Evolutionary conservation across 2,888 invertebrate species (phyloP), one percentile per base, ranked within the genome.

Genomic region (Drosophila sordidapex): DNA sequence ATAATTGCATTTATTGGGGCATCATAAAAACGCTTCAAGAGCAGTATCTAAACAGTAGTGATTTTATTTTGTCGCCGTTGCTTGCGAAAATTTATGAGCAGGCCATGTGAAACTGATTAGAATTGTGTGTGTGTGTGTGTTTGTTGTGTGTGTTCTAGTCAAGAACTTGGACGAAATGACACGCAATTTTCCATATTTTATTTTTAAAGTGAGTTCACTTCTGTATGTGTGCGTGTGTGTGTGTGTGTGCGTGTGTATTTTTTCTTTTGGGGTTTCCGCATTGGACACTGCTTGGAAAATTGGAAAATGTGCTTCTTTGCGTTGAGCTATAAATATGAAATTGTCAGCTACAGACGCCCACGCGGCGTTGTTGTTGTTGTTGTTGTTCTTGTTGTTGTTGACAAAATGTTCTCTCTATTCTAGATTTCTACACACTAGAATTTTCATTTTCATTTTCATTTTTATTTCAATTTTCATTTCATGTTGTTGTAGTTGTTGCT

Each of bases 11-110:
- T 90, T 89, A 89, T 90, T 79, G 82, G 78, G 82, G 70, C 74
- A 80, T 82, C 81, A 76, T 87, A 89, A 90, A 90, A 85, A 31
- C 69, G 81, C 76, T 81, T 85, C 64, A 86, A 89, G 87, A 87
- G 82, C 85, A 79, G 87, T 85, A 89, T 85, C 85, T 89, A 89
- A 85, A 90, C 89, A 89, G 88, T 90, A 90, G 89, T 89, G 90
- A 89, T 89, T 89, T 88, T 72, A 80, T 81, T 83, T 85, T 68
- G 82, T 76, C 82, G 81, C 66, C 73, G 61, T 49, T 69, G 65
- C 68, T 76, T 76, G 79, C 79, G 70, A 89, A 89, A 89, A 85
- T 85, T 89, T 85, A 85, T 85, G 85, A 73, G 82, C 79, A 73
- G 81, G 69, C 77, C 84, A 89, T 89, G 84, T 87, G 87, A 81